Evolutionary conservation across 2,113 vertebrate species (phyloP), one percentile per base, ranked within the genome.

Genomic region (Ursus arctos): DNA sequence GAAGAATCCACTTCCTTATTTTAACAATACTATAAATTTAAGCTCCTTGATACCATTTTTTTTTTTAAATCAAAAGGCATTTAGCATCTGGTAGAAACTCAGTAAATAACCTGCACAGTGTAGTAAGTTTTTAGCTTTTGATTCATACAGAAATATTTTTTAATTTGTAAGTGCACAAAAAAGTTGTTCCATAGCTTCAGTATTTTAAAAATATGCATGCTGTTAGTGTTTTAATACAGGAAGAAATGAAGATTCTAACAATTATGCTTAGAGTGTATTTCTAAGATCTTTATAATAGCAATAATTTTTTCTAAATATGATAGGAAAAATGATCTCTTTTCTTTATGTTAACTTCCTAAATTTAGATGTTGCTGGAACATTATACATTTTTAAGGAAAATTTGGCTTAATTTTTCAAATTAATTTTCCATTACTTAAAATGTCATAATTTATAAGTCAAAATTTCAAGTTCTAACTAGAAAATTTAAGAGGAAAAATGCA

Each of bases 331-430:
- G 31, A 43, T 0, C 6, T 19, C 0, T 84, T 40, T 79, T 82
- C 63, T 72, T 95, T n/a, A 63, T 53, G 53, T 40, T 67, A 86
- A 61, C 49, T 95, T 83, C 12, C 15, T 81, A 72, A 80, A 47
- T n/a, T 33, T 36, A 65, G 6, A 63, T 74, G 24, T 26, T 96
- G 19, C 88, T 16, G 74, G 10, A 85, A 93, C 4, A 74, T 24
- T 43, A 43, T n/a, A 76, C 4, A 49, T 49, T 72, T 53, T 59
- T 80, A 90, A 40, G 31, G 16, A 53, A 53, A 31, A 28, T 65
- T 47, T 92, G 51, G 11, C 49, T 92, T 74, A 57, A 87, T n/a
- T 84, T 94, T 87, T 61, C 16, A 88, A 96, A 92, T 28, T 31
- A 40, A 33, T 51, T 89, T 65, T 77, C 26, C 1, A 12, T 57